Base-by-base conservation (phyloP, 2,797 vertebrate species). In the Adelosebastes latens region DNA sequence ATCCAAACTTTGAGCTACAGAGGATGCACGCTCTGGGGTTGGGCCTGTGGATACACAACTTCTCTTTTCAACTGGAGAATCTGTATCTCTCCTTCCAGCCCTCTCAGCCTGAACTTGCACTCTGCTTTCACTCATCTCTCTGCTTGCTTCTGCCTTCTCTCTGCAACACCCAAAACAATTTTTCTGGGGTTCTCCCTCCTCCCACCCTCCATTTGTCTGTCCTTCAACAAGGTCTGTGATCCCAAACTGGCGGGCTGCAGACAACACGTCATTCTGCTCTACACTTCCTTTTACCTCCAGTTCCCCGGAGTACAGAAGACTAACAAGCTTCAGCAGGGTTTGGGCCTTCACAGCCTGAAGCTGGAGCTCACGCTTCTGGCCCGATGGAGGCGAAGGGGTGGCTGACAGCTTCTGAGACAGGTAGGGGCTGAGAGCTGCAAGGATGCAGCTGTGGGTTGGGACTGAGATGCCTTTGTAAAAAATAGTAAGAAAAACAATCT, bases 361-460 rank as follows among this genome's bases (percentile, higher is more conserved):
- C 39, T 81, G 84, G 31, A 96, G 78, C 20, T 74, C 88, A 5
- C 75, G 85, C 68, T 80, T 92, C 61, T 95, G 94, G 27, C 94
- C 95, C 0, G 25, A 24, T 0, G 84, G 90, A 72, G 92, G 91
- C 5, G 85, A n/a, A 2, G 89, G 81, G 7, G 82, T 86, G n/a
- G 85, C 49, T 2, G 88, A 86, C 62, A 94, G 80, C 69, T 31
- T 88, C 73, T 82, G 71, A 65, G 71, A 92, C 72, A 93, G 84
- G 46, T 91, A 87, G 0, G 95, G 95, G 72, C 95, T 96, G 56
- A 95, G 84, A 22, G 96, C 95, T 10, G 94, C 94, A 2, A 96
- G 91, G 69, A 96, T 56, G 70, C 95, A 96, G 70, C 96, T 93
- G 81, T 96, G 96, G 42, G 88, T 87, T 6, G 95, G 95, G 31